These are phyloP conservation scores for Agrypnia vestita DNA, from an alignment of 1,140 invertebrate species.

Conservation along the genomic window DNA sequence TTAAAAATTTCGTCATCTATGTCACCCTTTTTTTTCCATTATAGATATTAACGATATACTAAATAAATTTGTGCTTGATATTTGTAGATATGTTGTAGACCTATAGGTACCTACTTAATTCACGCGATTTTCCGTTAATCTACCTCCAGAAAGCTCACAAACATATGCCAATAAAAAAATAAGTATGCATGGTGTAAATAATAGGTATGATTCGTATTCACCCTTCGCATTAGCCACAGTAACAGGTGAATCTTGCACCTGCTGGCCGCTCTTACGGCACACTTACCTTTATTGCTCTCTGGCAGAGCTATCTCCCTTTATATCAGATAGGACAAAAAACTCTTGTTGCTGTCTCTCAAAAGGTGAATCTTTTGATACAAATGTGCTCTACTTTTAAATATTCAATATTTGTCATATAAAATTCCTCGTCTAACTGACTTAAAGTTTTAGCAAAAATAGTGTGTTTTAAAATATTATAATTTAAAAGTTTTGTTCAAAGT, in stretches of 20 bases:
- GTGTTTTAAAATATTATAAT: too few species aligned
- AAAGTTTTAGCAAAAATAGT: too few species aligned
- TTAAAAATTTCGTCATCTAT: not conserved
- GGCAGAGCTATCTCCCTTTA: slow-evolving; percentile 19
- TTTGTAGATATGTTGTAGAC: not conserved
- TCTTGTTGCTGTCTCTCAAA: not conserved
- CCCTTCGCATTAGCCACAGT: slow-evolving; percentile 31
- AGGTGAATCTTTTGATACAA: not conserved
- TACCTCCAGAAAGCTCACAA: not conserved
- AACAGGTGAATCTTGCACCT: slow-evolving; percentile 61
- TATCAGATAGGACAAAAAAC: slow-evolving; percentile 9
- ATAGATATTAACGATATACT: not conserved
- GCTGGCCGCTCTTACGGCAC: slow-evolving; percentile 47
- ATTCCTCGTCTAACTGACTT: too few species aligned
- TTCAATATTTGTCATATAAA: too few species aligned
- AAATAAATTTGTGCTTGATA: not conserved
- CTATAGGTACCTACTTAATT: not conserved
- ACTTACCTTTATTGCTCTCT: slow-evolving; percentile 53
- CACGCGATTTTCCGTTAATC: not conserved
- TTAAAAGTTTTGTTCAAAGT: too few species aligned
- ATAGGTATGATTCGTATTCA: not conserved
- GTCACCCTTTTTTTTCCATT: not conserved
- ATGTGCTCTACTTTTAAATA: not conserved
- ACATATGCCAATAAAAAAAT: slow-evolving; percentile 2
- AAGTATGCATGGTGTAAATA: not conserved